Evolutionary conservation across 2,113 vertebrate genomes (phyloP), one percentile per base, ranked within the genome.

Genomic region (Taxidea taxus): DNA sequence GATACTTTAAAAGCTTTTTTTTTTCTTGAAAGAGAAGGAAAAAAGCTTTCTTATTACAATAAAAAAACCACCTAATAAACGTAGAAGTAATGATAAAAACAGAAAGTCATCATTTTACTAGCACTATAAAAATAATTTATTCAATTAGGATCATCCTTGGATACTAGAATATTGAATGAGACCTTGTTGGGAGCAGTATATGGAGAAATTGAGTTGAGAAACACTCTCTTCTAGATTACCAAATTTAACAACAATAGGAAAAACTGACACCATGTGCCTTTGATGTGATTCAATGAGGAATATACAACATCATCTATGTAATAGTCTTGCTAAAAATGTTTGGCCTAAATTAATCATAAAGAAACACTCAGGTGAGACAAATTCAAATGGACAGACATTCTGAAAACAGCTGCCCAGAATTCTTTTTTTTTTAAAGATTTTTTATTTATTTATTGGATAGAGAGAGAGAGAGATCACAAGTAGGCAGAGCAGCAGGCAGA

Each of bases 301-400:
- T 29, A 86, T 42, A n/a, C 1, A 66, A 68, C 2, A 81, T 93
- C 21, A 86, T 58, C 18, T 85, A n/a, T 62, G 56, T 21, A 77
- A 92, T 64, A 93, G 37, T 93, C 25, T 68, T 93, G 23, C 47
- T 66, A 47, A 80, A 58, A 84, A 90, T 80, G 6, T 51, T 90
- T 62, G 83, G 49, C 21, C 21, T 64, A 96, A 94, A 47, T 78
- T 96, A 94, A 83, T 82, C 25, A 78, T 37, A 94, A 92, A 68
- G 16, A 94, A 97, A 34, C n/a, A 92, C 51, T 90, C n/a, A 96
- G 72, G 14, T 89, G 39, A 51, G 37, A 81, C 44, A 82, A 80
- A 86, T 92, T 92, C n/a, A 91, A 75, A 85, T 54, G 34, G 64
- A 88, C 6, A 6, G 27, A 60, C 12, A 91, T 56, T 49, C 34